Evolutionary conservation across 2,113 vertebrate genomes (phyloP).

Genomic region (Dolichotis patagonum): DNA sequence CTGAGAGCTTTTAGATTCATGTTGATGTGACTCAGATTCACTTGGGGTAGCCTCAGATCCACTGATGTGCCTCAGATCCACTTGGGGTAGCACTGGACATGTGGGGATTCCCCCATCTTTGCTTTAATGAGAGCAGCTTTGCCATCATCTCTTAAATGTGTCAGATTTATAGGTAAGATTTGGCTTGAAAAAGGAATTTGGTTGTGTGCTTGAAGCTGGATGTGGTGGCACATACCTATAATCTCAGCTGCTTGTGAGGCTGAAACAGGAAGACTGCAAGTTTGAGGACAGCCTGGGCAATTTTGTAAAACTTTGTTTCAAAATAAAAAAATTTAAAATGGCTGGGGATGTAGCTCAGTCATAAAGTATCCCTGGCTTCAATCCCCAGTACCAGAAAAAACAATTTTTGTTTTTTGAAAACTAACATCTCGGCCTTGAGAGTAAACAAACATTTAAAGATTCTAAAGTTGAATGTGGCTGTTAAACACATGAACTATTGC

Average conservation of each 20-base stretch:
- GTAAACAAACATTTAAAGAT: neutral
- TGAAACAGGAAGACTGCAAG: neutral
- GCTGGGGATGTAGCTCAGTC: neutral
- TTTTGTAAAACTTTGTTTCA: neutral
- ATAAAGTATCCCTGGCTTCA: neutral
- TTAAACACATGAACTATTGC: neutral
- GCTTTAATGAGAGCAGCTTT: neutral
- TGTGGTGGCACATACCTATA: neutral
- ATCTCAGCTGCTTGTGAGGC: neutral
- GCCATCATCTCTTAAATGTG: neutral
- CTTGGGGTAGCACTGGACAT: no score
- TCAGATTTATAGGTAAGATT: neutral
- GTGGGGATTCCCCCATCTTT: neutral
- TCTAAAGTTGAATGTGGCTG: neutral
- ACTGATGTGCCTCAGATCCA: neutral
- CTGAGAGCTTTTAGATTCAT: neutral
- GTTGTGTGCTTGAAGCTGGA: neutral
- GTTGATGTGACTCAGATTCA: neutral
- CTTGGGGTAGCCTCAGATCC: rapidly evolving
- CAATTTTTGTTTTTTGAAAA: neutral
- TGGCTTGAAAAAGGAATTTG: neutral
- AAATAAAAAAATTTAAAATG: neutral
- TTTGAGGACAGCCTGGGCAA: neutral
- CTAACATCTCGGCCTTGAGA: no score
- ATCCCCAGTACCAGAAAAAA: neutral